phyloP scores from a whole-genome alignment of 2,888 invertebrate species.

The Spicauda simplicius region DNA sequence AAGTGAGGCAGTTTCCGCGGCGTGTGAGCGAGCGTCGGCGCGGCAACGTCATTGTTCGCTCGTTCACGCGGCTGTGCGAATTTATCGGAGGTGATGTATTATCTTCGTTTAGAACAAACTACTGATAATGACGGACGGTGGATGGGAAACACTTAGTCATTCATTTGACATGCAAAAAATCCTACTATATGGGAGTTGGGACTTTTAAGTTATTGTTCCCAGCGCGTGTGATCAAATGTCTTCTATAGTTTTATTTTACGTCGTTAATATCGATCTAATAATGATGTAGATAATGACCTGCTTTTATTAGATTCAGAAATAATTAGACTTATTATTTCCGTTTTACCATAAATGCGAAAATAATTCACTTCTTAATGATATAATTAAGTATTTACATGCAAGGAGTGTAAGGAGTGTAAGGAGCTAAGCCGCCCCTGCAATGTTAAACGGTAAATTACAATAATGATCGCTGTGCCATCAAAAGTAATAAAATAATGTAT shows the following conservation, averaged over 20 bases:
- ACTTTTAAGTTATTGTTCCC: not conserved
- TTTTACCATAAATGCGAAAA: too few species aligned
- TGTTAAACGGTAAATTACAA: too few species aligned
- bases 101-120: slow-evolving; percentile 26
- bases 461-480: too few species aligned
- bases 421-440: too few species aligned
- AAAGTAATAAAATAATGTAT: too few species aligned
- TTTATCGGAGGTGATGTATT: slow-evolving; percentile 4
- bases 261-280: not conserved
- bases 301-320: too few species aligned
- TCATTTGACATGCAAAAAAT: slow-evolving; percentile 17
- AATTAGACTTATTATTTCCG: too few species aligned
- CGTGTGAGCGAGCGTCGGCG: not conserved
- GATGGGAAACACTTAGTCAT: slow-evolving; percentile 25
- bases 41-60: slow-evolving; percentile 14
- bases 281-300: too few species aligned
- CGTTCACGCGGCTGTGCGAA: slow-evolving; percentile 22
- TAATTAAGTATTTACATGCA: too few species aligned
- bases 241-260: not conserved
- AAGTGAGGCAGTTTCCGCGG: not conserved
- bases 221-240: not conserved
- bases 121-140: slow-evolving; percentile 20
- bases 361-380: too few species aligned
- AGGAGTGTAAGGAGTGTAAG: too few species aligned
- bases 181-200: not conserved